Evolutionary conservation across 2,113 vertebrate species (phyloP).

Genomic region (Anoplopoma fimbria): DNA sequence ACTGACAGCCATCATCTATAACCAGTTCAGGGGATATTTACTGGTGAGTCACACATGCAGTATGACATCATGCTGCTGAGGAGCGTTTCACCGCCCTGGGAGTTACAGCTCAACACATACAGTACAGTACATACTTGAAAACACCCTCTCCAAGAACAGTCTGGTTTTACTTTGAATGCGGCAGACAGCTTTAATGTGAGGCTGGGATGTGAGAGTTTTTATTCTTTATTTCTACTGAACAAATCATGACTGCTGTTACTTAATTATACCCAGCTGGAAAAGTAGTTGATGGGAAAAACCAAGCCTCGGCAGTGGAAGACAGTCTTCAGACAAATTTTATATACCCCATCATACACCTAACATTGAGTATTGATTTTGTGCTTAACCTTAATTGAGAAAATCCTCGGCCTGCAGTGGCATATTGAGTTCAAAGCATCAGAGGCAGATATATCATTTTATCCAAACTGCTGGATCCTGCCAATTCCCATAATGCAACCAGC

Average conservation of each 20-base stretch:
- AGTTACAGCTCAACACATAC: background rate
- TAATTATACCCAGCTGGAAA: background rate
- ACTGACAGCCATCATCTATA: conserved; percentile 97
- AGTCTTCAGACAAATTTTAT: background rate
- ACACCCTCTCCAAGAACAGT: background rate
- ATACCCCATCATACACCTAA: background rate
- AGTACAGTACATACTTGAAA: background rate
- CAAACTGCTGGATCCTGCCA: no score
- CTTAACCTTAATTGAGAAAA: background rate
- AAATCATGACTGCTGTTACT: background rate
- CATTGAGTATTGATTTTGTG: background rate
- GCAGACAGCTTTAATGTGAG: background rate
- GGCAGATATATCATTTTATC: no score
- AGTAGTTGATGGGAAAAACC: background rate
- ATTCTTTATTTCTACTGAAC: background rate
- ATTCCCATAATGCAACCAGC: no score
- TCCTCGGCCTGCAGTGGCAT: no score
- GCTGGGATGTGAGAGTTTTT: background rate
- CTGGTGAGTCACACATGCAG: conserved; percentile 85
- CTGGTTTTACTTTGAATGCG: background rate
- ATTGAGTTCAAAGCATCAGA: no score
- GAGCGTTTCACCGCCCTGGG: background rate
- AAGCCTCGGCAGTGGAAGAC: background rate
- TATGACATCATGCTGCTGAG: background rate
- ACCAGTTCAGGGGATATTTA: conserved; percentile 98